Evolutionary conservation across 1,140 invertebrate genomes (phyloP).

Genomic region (Eumaeus atala): DNA sequence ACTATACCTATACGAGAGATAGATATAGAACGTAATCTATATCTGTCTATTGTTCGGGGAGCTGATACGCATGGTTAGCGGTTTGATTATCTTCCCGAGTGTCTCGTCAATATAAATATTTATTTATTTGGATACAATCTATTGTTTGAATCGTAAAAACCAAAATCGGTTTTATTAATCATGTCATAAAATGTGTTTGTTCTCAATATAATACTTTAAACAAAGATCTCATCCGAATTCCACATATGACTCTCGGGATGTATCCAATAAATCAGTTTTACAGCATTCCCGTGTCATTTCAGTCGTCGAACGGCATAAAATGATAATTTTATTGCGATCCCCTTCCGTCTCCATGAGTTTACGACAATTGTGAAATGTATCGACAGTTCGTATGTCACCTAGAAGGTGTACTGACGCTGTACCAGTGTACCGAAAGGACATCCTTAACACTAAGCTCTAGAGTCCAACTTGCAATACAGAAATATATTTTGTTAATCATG

Average conservation of each 20-base stretch:
- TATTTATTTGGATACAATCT: too few species aligned
- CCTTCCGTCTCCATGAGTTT: constrained; percentile 68
- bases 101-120: too few species aligned
- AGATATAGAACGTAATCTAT: too few species aligned
- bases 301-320: constrained; percentile 72
- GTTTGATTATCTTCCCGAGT: too few species aligned
- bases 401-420: constrained; percentile 36
- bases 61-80: too few species aligned
- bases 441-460: background rate
- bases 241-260: constrained; percentile 65
- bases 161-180: constrained; percentile 4
- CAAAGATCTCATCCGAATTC: constrained; percentile 68
- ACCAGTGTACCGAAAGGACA: background rate
- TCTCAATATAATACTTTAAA: constrained; percentile 28
- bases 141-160: too few species aligned
- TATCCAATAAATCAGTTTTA: constrained; percentile 73
- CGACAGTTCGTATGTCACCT: constrained; percentile 69
- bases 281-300: constrained; percentile 71
- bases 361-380: constrained; percentile 74
- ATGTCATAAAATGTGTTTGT: constrained; percentile 10
- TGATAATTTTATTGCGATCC: constrained; percentile 72
- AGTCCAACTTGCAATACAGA: background rate
- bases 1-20: too few species aligned
- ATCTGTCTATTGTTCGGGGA: too few species aligned
- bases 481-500: constrained; percentile 25